phyloP scores from a whole-genome alignment of 2,113 vertebrate genomes.

The Ancistrus triradiatus region DNA sequence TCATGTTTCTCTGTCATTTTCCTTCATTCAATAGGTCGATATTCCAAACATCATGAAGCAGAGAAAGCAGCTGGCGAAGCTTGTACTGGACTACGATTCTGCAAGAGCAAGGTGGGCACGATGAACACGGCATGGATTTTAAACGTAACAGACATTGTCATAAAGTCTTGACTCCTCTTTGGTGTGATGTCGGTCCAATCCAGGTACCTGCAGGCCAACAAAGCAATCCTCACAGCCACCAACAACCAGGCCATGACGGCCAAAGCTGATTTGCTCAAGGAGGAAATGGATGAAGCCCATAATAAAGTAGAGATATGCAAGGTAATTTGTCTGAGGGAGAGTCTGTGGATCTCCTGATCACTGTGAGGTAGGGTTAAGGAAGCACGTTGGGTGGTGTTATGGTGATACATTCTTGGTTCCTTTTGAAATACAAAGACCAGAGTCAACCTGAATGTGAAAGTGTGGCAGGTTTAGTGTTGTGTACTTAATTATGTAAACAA shows the following conservation, averaged over 20 bases:
- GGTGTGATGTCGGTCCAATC: no score
- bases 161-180: no score
- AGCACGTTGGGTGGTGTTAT: no score
- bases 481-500: no score
- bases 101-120: conserved; percentile 83
- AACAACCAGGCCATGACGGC: conserved; percentile 85
- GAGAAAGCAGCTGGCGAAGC: conserved; percentile 87
- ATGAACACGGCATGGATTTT: no score
- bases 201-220: conserved; percentile 86
- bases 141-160: neutral
- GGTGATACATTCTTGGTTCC: no score
- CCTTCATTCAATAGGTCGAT: conserved; percentile 71
- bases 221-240: conserved; percentile 70
- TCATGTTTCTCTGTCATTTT: neutral
- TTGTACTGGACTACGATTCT: conserved; percentile 95
- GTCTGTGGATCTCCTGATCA: neutral
- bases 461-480: no score
- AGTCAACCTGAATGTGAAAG: no score
- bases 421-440: no score
- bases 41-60: conserved; percentile 95
- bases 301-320: conserved; percentile 91
- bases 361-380: neutral
- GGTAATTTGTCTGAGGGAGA: conserved; percentile 49
- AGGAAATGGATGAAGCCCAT: conserved; percentile 96
- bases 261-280: conserved; percentile 89